phyloP scores from a whole-genome alignment of 2,113 vertebrate genomes.

The Siphamia tubifer region DNA sequence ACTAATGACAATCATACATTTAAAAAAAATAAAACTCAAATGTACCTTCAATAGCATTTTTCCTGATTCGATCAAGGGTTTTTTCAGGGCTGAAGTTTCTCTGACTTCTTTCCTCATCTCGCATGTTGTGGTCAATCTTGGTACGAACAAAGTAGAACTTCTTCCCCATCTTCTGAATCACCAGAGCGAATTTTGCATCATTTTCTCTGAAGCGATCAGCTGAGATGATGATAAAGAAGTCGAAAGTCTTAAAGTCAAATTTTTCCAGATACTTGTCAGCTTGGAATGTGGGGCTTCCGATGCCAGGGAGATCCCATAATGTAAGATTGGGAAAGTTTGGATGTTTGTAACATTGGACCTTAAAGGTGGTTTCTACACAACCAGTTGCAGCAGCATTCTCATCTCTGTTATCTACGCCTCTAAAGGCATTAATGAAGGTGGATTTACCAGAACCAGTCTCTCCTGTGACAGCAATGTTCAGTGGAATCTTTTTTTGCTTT shows the following conservation, averaged over 20 bases:
- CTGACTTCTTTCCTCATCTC: too few relatives aligned
- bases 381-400: slow-evolving; percentile 7
- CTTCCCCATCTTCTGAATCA: too few relatives aligned
- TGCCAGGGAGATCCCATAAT: slow-evolving; percentile 40
- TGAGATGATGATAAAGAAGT: too few relatives aligned
- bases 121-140: too few relatives aligned
- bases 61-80: slow-evolving; percentile 5
- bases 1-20: too few relatives aligned
- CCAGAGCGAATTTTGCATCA: too few relatives aligned
- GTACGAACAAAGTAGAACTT: too few relatives aligned
- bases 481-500: not conserved
- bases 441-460: slow-evolving; percentile 21
- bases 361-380: not conserved
- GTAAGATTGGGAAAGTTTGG: slow-evolving; percentile 16
- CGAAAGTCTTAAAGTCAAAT: too few relatives aligned
- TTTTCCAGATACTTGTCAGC: slow-evolving; percentile 1
- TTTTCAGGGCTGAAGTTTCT: too few relatives aligned
- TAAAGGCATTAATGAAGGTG: slow-evolving; percentile 24
- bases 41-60: slow-evolving; percentile 17
- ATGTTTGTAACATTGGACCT: not conserved
- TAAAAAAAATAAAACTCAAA: not conserved
- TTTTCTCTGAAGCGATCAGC: too few relatives aligned
- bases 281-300: slow-evolving; percentile 7
- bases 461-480: slow-evolving; percentile 14
- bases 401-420: not conserved